phyloP scores from a whole-genome alignment of 2,113 vertebrate species.

The Xiphophorus hellerii region DNA sequence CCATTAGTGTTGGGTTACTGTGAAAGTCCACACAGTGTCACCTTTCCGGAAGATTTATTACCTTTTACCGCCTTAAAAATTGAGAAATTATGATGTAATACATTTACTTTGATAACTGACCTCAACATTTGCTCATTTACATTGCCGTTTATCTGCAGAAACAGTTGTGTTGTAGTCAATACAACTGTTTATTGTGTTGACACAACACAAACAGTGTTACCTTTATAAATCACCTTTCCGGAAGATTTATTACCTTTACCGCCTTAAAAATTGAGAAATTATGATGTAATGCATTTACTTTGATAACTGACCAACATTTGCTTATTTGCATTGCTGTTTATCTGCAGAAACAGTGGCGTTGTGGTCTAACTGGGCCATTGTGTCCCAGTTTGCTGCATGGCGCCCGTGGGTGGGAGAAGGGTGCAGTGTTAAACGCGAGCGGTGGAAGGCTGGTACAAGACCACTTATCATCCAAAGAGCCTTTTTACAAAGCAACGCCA shows the following conservation, averaged over 20 bases:
- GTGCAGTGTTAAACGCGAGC: slow-evolving; percentile 40
- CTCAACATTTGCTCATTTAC: not conserved
- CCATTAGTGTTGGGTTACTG: slow-evolving; percentile 66
- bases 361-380: slow-evolving; percentile 50
- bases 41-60: slow-evolving; percentile 43
- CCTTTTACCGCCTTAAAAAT: not conserved
- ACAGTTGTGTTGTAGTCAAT: not conserved
- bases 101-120: not conserved
- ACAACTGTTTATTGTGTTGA: too few relatives aligned
- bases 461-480: slow-evolving; percentile 37
- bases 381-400: slow-evolving; percentile 47
- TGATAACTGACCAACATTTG: not conserved
- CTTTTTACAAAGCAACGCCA: slow-evolving; percentile 30
- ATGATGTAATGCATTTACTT: not conserved
- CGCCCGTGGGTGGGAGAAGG: slow-evolving; percentile 33
- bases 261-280: slow-evolving; percentile 10
- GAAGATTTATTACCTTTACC: slow-evolving; percentile 31
- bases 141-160: not conserved
- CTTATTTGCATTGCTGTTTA: not conserved
- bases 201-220: not conserved
- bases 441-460: slow-evolving; percentile 71
- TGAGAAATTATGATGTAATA: not conserved
- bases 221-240: slow-evolving; percentile 16
- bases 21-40: slow-evolving; percentile 46
- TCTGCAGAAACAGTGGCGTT: not conserved